These are phyloP conservation scores for Probosciger aterrimus DNA, from an alignment of 2,113 vertebrate genomes.

Conservation along the genomic window DNA sequence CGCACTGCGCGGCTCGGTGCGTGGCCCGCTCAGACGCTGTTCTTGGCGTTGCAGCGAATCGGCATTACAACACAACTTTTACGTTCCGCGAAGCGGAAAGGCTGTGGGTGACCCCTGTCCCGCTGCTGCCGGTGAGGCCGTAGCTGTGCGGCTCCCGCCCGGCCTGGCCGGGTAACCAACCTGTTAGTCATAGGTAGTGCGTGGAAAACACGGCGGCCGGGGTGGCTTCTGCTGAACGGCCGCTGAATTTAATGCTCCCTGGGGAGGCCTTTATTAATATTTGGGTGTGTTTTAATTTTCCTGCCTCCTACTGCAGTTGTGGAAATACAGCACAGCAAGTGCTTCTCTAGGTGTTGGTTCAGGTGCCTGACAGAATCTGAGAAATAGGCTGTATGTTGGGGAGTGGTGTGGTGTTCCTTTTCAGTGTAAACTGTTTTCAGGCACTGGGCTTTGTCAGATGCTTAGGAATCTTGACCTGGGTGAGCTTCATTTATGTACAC, in stretches of 20 bases:
- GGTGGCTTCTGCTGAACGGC: not conserved
- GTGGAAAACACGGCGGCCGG: not conserved
- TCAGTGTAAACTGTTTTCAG: not conserved
- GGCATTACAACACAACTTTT: fast-evolving
- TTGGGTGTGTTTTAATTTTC: too few relatives aligned
- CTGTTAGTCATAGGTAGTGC: fast-evolving
- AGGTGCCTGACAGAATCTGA: not conserved
- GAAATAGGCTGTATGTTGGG: fast-evolving
- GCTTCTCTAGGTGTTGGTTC: not conserved
- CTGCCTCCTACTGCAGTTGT: fast-evolving
- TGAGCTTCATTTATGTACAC: fast-evolving
- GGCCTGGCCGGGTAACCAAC: fast-evolving
- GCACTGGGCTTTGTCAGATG: not conserved
- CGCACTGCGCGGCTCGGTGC: not conserved
- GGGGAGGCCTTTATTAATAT: not conserved
- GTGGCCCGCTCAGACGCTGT: not conserved
- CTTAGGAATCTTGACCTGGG: not conserved
- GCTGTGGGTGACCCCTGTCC: not conserved
- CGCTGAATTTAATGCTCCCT: not conserved
- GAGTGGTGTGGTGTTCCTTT: not conserved
- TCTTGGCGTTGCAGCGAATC: not conserved
- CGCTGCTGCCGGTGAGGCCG: not conserved
- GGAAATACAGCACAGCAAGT: fast-evolving
- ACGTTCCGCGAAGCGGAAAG: not conserved
- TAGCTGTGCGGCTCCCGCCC: not conserved